Evolutionary conservation across 2,113 vertebrate species (phyloP), one percentile per base, ranked within the genome.

Genomic region (Caretta caretta): DNA sequence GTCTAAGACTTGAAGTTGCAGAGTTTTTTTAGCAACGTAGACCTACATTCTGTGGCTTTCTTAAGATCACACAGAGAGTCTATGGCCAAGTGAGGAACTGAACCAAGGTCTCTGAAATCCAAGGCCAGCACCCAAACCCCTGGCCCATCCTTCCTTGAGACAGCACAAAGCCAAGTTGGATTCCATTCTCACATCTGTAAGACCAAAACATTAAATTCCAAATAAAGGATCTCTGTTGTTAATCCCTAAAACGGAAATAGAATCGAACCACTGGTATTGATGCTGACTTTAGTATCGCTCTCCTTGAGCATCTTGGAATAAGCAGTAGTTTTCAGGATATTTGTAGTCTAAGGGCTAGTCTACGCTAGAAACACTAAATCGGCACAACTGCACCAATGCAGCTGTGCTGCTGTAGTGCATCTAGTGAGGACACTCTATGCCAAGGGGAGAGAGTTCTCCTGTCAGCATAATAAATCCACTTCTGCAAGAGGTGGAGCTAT

Each of bases 221-320:
- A 69, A n/a, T n/a, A 19, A 31, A n/a, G 35, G 62, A n/a, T 19
- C 7, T 4, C 20, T 10, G 1, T 38, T 38, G 65, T 72, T 72
- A 72, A 10, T 72, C 65, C 19, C 35, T 38, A 19, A 72, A n/a
- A 72, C 8, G 38, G 65, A 38, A 38, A 72, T n/a, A 20, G 35
- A 31, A 35, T 72, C 10, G 2, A 38, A 19, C 38, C n/a, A 38
- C 35, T 72, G n/a, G 65, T 38, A 2, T 1, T 16, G 27, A 46
- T 24, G 38, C 49, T 76, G 1, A 12, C 22, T 59, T 89, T 9
- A 51, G 1, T 14, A 81, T 38, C 1, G 1, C 0, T 2, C 12
- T 56, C 1, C 11, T 7, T 8, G 85, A 25, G 10, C 2, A 38
- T 72, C 86, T 59, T 82, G 31, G 88, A 46, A 3, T 42, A 42